Base-by-base conservation (phyloP, 2,113 vertebrate species). In the Columba livia region DNA sequence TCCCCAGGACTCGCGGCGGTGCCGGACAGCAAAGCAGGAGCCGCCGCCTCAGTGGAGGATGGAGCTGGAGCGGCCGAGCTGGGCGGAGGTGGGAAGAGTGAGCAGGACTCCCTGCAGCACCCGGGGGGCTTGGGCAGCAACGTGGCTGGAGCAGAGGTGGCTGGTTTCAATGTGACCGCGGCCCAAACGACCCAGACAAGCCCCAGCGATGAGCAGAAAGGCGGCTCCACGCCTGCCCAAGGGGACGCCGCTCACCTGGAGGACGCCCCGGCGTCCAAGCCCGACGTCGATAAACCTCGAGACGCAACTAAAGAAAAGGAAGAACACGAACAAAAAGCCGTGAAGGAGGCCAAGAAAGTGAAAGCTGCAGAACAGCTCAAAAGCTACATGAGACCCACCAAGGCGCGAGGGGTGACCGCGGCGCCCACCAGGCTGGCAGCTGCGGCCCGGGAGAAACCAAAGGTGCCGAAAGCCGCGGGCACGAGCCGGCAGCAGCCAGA, bases 321-420 rank as follows among this genome's bases (percentile, higher is more conserved):
- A 25, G 84, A 26, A 19, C 0, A 19, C 12, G 94, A 88, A 4
- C 62, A 71, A 20, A 91, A 77, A 53, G 29, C 23, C 1, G 20
- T 10, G 21, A 77, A 79, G 29, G 96, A 95, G 81, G 65, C 65
- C 2, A 96, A 94, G 31, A 75, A 80, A 54, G 44, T 12, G 24
- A 97, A 85, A 93, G 84, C 60, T 5, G 29, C 90, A 3, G 97
- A 97, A 21, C 94, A 89, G 11, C 12, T 98, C 10, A 98, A 97
- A 95, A 97, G 98, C 93, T 98, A 98, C 97, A 98, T 98, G 98
- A 98, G 98, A 86, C 98, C 98, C 51, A 98, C 98, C 3, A 98
- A 97, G 79, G 75, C 98, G 3, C 93, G 98, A 31, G 98, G 97
- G 48, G 89, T 81, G 34, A 15, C 96, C 10, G 18, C 96, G 5